Evolutionary conservation across 30 jellyfish, hydroid and myxozoan species (phyloP), one percentile per base, ranked within the genome.

Genomic region (Cassiopea xamachana): DNA sequence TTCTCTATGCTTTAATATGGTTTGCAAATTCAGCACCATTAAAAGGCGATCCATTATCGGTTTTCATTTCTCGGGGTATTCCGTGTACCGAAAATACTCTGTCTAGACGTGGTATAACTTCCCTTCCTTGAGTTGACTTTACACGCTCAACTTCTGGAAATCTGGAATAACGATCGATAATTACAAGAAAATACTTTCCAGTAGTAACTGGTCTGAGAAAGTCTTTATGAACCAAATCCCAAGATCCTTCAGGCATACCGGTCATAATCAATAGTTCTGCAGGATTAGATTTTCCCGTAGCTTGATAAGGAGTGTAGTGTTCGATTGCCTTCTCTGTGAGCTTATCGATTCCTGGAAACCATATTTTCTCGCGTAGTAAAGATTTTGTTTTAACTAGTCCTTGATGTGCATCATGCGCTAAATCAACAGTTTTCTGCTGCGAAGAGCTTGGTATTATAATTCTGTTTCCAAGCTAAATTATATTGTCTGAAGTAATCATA

Each of bases 11-110:
- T 79, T 79, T 79, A 43, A 27, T 79, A 46, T 79, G 51, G 59
- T 19, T 49, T 45, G 59, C 84, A 48, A 75, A 1, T 7, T 48
- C 61, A 48, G 49, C 84, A 43, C 84, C 62, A n/a, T 75, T 73
- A 73, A 73, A 73, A 8, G 81, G 81, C 46, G 81, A 13, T 73
- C 81, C 64, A 75, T 75, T 75, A 67, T 75, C 84, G n/a, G 68
- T 18, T 9, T 18, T 12, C 2, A 75, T 45, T 45, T 73, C 60
- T 4, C 47, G 39, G 47, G 83, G 83, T 18, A 73, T 73, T 13
- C 60, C 83, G 7, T 73, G 83, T 13, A 73, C 83, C 7, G 83
- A 19, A 2, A 73, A 75, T 48, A 48, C 68, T 55, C 64, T 0
- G 64, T 55, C 64, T 55, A 55, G 64, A 6, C 10, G 7, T 55